Percentiles rank a stretch among this genome's conserved stretches.
These are phyloP conservation scores for Creontiades dilutus DNA, from an alignment of 2,888 invertebrate species.

Conservation along the genomic window DNA sequence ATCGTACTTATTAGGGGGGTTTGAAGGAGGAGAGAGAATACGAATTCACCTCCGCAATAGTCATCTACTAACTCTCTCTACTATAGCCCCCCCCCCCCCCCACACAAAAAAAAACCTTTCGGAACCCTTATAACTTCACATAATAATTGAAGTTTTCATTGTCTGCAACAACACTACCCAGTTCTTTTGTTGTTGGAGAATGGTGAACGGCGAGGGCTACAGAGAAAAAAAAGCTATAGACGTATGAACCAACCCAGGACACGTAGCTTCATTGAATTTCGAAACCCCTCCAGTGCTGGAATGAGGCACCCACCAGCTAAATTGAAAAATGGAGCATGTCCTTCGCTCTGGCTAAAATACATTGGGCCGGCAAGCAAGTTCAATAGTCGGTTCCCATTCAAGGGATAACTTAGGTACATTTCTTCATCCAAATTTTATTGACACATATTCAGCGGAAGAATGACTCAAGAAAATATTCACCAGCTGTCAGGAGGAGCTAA, in stretches of 20 bases:
- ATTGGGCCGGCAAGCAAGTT: too few species aligned
- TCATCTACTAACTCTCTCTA: too few species aligned
- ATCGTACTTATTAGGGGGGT: too few species aligned
- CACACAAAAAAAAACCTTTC: not conserved
- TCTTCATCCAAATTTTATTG: too few species aligned
- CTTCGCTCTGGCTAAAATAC: not conserved
- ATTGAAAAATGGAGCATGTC: not conserved
- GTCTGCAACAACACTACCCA: constrained; percentile 25
- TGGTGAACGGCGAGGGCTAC: not conserved
- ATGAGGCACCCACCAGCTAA: not conserved
- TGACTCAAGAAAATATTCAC: too few species aligned
- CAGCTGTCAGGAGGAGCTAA: too few species aligned
- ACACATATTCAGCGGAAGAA: too few species aligned
- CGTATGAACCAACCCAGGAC: not conserved
- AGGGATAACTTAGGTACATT: too few species aligned
- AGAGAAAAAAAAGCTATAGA: not conserved
- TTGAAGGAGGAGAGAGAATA: too few species aligned
- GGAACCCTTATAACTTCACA: constrained; percentile 9
- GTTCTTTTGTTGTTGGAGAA: constrained; percentile 33
- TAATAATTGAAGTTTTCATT: constrained; percentile 31
- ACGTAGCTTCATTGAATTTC: constrained; percentile 37
- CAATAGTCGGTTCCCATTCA: too few species aligned
- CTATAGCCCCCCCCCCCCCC: not conserved
- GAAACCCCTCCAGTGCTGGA: constrained; percentile 24
- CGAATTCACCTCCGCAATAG: too few species aligned